Evolutionary conservation across 2,888 invertebrate genomes (phyloP).

Genomic region (Lomographa bimaculata): DNA sequence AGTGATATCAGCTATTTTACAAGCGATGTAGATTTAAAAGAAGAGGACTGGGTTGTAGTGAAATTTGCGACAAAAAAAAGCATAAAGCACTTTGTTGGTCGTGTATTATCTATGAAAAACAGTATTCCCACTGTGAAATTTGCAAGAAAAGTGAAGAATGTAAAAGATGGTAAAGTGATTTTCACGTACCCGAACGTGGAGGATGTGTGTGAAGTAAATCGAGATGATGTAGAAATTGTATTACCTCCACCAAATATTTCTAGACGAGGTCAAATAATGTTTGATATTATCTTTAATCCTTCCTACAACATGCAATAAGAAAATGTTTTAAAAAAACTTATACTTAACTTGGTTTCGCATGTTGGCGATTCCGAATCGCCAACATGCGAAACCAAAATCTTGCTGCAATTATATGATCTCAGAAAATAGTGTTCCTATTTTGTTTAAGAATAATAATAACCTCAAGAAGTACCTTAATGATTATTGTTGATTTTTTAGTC

Average conservation of each 20-base stretch:
- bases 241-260: constrained; percentile 1
- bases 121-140: constrained; percentile 28
- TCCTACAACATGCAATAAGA: constrained; percentile 1
- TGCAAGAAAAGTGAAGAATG: constrained; percentile 25
- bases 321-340: background rate
- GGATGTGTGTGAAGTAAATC: constrained; percentile 26
- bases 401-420: too few species aligned
- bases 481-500: too few species aligned
- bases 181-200: constrained; percentile 28
- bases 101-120: constrained; percentile 17
- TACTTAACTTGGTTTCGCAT: background rate
- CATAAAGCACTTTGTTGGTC: constrained; percentile 24
- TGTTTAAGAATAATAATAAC: too few species aligned
- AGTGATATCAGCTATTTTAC: constrained; percentile 1
- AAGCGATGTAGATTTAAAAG: background rate
- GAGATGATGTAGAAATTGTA: constrained; percentile 22
- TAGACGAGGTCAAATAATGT: constrained; percentile 1
- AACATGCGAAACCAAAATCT: too few species aligned
- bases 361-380: background rate
- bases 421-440: too few species aligned
- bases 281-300: background rate
- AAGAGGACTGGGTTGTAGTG: constrained; percentile 23
- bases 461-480: too few species aligned
- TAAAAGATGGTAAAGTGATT: constrained; percentile 16
- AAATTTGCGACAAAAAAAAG: constrained; percentile 24